Evolutionary conservation across 2,797 vertebrate species (phyloP).

Genomic region (Cheirogaleus major): DNA sequence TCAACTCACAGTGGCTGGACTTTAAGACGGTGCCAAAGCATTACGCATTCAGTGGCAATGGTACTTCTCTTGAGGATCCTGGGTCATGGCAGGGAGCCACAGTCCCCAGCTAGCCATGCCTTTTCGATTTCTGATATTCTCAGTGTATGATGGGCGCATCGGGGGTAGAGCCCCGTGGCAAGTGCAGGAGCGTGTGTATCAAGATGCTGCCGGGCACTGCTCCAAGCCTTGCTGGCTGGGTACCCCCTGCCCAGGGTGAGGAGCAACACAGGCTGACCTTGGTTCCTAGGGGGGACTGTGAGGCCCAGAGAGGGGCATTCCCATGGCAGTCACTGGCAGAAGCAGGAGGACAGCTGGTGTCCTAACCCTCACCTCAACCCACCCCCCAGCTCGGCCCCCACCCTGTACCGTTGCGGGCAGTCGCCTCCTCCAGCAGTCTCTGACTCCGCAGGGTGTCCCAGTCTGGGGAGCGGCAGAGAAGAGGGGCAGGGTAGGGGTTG

Average conservation of each 20-base stretch:
- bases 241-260: neutral
- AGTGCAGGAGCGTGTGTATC: neutral
- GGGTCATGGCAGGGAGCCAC: neutral
- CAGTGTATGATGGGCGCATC: too few relatives aligned
- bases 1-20: neutral
- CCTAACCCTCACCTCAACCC: too few relatives aligned
- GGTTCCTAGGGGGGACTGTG: neutral
- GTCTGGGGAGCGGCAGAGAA: constrained; percentile 16
- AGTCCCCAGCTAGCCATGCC: neutral
- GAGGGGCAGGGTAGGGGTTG: too few relatives aligned
- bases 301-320: neutral
- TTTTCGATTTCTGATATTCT: neutral
- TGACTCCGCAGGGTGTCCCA: constrained; percentile 39
- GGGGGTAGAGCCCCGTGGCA: neutral
- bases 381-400: accelerated
- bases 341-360: neutral
- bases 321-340: neutral
- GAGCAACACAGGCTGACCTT: neutral
- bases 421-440: constrained; percentile 11
- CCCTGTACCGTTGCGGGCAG: constrained; percentile 26
- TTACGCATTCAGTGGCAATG: neutral
- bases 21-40: neutral
- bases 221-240: neutral
- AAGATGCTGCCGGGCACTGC: neutral
- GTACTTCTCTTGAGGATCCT: neutral